Evolutionary conservation across 2,797 vertebrate genomes (phyloP).

Genomic region (Scolopax bukidnonensis): DNA sequence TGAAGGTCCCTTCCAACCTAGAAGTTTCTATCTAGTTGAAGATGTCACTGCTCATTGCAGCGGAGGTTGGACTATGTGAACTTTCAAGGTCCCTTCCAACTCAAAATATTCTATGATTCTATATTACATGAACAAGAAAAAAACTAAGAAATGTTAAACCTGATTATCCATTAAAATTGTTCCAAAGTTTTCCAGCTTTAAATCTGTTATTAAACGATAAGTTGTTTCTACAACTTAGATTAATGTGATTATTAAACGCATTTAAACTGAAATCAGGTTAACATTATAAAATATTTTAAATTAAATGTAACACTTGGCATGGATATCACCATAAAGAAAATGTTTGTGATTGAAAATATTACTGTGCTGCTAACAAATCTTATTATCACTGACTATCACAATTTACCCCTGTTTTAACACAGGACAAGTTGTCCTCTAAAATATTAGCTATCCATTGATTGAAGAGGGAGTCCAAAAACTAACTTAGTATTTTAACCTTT

Average conservation of each 20-base stretch:
- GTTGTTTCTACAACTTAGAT: not conserved
- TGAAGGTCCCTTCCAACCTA: too few relatives aligned
- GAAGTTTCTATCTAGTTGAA: not conserved
- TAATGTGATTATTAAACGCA: constrained; percentile 16
- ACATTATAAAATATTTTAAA: constrained; percentile 18
- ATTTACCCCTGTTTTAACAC: not conserved
- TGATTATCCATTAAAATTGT: not conserved
- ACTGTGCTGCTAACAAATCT: not conserved
- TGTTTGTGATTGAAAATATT: not conserved
- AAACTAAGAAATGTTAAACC: not conserved
- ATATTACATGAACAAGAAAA: not conserved
- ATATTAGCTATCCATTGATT: not conserved
- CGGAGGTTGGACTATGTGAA: not conserved
- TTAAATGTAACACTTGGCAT: constrained; percentile 14
- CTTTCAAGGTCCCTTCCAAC: not conserved
- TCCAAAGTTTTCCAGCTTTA: not conserved
- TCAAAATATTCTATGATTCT: not conserved
- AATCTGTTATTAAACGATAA: constrained; percentile 9
- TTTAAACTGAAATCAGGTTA: constrained; percentile 45
- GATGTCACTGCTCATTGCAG: not conserved
- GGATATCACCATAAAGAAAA: not conserved
- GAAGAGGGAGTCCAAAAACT: not conserved
- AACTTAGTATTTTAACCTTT: not conserved
- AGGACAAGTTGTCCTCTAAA: not conserved
- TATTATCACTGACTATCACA: not conserved